These are phyloP conservation scores for Hermaeophaga mercurialis DNA, from an alignment of 2,888 invertebrate species.

Conservation along the genomic window DNA sequence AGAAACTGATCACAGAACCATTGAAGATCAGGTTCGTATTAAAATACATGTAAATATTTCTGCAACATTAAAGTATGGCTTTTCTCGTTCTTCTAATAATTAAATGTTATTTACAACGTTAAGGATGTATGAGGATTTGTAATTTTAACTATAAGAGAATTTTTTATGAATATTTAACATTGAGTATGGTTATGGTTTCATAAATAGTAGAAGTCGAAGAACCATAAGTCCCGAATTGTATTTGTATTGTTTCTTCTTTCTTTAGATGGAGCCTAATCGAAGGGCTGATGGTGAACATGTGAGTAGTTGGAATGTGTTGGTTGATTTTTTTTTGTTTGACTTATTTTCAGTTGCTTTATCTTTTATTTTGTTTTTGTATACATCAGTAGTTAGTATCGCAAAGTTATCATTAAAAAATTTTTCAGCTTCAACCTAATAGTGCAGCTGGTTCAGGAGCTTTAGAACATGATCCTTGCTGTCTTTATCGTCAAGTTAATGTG, in stretches of 20 bases:
- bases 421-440: constrained; percentile 89
- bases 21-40: constrained; percentile 93
- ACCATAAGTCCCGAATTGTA: no score
- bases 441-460: constrained; percentile 95
- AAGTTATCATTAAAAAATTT: constrained; percentile 16
- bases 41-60: neutral
- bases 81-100: constrained; percentile 16
- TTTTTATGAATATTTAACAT: no score
- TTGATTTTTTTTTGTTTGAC: constrained; percentile 33
- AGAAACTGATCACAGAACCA: constrained; percentile 93
- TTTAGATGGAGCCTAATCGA: constrained; percentile 84
- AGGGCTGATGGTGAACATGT: constrained; percentile 81
- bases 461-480: constrained; percentile 93
- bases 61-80: neutral
- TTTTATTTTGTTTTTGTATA: constrained; percentile 26
- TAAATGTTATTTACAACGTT: no score
- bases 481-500: constrained; percentile 73
- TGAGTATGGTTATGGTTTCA: no score
- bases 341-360: constrained; percentile 31
- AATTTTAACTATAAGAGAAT: no score
- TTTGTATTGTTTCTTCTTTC: constrained; percentile 39
- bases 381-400: neutral
- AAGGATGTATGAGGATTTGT: no score
- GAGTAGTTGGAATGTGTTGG: constrained; percentile 60
- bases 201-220: no score